Evolutionary conservation across 2,797 vertebrate species (phyloP).

Genomic region (Spondyliosoma cantharus): DNA sequence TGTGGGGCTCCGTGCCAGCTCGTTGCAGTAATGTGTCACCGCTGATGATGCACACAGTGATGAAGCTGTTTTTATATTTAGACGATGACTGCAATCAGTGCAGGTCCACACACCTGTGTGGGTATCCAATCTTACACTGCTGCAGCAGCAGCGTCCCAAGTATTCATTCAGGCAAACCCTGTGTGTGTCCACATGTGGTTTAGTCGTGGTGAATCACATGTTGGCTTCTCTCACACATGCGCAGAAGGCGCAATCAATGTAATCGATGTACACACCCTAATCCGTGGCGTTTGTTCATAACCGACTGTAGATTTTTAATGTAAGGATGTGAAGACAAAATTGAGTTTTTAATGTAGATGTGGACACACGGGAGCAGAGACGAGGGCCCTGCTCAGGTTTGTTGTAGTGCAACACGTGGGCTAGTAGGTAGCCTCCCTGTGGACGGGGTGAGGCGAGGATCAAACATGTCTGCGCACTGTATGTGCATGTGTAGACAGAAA

Average conservation of each 20-base stretch:
- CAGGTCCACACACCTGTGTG: not conserved
- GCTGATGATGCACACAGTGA: not conserved
- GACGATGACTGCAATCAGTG: not conserved
- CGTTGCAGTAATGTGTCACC: conserved; percentile 52
- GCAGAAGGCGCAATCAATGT: conserved; percentile 1
- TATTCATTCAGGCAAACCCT: conserved; percentile 42
- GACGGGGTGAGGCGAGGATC: conserved; percentile 64
- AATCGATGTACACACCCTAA: not conserved
- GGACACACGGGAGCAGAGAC: no score
- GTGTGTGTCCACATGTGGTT: conserved; percentile 61
- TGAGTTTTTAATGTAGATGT: not conserved
- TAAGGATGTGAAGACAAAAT: no score
- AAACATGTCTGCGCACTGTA: conserved; percentile 76
- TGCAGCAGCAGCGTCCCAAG: no score
- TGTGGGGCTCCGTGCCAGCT: conserved; percentile 27
- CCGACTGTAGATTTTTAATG: fast-evolving
- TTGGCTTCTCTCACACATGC: conserved; percentile 60
- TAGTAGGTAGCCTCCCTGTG: conserved; percentile 29
- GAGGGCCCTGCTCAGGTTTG: conserved; percentile 52
- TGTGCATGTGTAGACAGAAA: conserved; percentile 44
- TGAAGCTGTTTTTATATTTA: not conserved
- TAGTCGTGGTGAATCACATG: conserved; percentile 62
- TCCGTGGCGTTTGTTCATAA: not conserved
- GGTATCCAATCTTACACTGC: not conserved
- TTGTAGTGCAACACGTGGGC: conserved; percentile 80